phyloP scores from a whole-genome alignment of 2,888 invertebrate genomes.

The Eupithecia centaureata region DNA sequence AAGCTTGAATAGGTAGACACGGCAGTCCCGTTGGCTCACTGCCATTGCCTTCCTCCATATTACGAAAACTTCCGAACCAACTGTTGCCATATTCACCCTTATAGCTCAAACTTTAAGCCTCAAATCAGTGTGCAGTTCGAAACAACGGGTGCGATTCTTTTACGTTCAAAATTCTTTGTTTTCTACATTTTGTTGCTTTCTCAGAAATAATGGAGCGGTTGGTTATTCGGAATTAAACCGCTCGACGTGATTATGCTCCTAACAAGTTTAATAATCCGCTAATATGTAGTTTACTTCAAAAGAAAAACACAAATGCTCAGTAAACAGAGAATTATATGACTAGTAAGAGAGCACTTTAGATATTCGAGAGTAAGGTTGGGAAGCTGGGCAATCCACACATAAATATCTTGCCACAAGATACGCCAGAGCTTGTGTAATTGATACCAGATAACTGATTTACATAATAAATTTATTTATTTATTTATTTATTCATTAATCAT shows the following conservation, averaged over 20 bases:
- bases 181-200: slow-evolving; percentile 44
- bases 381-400: too few species aligned
- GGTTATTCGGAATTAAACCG: slow-evolving; percentile 26
- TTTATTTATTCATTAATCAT: too few species aligned
- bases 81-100: slow-evolving; percentile 60
- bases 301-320: not conserved
- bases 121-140: slow-evolving; percentile 40
- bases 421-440: too few species aligned
- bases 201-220: slow-evolving; percentile 27
- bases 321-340: too few species aligned
- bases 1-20: slow-evolving; percentile 55
- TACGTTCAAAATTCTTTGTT: slow-evolving; percentile 37
- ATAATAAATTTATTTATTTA: too few species aligned
- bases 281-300: not conserved
- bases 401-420: too few species aligned
- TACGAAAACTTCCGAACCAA: slow-evolving; percentile 63
- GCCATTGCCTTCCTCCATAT: slow-evolving; percentile 69
- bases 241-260: slow-evolving; percentile 15
- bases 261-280: not conserved
- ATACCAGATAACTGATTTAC: too few species aligned
- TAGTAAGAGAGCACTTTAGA: too few species aligned
- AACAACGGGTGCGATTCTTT: slow-evolving; percentile 37
- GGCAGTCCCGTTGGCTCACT: slow-evolving; percentile 61
- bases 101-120: slow-evolving; percentile 49
- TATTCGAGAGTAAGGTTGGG: too few species aligned